phyloP scores from a whole-genome alignment of 2,113 vertebrate genomes.

The Dicentrarchus labrax region DNA sequence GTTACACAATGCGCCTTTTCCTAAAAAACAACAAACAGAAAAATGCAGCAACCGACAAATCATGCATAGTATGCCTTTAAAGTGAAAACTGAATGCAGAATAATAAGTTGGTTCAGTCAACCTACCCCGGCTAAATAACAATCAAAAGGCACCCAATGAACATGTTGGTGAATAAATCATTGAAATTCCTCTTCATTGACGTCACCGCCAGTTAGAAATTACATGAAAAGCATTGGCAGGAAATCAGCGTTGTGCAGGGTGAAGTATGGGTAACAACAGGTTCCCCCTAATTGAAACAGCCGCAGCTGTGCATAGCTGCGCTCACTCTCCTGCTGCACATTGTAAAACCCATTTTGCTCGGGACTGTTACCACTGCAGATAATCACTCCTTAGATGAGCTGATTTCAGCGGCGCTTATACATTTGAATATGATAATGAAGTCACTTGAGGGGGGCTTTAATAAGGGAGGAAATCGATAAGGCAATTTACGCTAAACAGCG shows the following conservation, averaged over 20 bases:
- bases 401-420: conserved; percentile 30
- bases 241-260: conserved; percentile 35
- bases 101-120: neutral
- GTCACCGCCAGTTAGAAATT: conserved; percentile 17
- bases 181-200: conserved; percentile 9
- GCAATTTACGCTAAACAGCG: conserved; percentile 62
- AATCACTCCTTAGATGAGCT: conserved; percentile 63
- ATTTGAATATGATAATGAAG: conserved; percentile 66
- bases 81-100: neutral
- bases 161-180: conserved; percentile 4
- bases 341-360: conserved; percentile 59
- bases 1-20: too few species aligned
- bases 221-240: conserved; percentile 10
- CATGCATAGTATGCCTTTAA: neutral
- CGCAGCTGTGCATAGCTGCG: conserved; percentile 41
- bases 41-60: neutral
- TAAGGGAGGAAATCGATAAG: conserved; percentile 66
- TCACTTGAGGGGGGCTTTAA: conserved; percentile 51
- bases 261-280: conserved; percentile 47
- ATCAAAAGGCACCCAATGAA: neutral
- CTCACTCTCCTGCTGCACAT: conserved; percentile 51
- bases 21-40: too few species aligned
- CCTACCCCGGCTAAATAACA: neutral
- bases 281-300: conserved; percentile 65
- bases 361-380: conserved; percentile 54